These are phyloP conservation scores for Redunca redunca DNA, from an alignment of 2,113 vertebrate species.

Conservation along the genomic window DNA sequence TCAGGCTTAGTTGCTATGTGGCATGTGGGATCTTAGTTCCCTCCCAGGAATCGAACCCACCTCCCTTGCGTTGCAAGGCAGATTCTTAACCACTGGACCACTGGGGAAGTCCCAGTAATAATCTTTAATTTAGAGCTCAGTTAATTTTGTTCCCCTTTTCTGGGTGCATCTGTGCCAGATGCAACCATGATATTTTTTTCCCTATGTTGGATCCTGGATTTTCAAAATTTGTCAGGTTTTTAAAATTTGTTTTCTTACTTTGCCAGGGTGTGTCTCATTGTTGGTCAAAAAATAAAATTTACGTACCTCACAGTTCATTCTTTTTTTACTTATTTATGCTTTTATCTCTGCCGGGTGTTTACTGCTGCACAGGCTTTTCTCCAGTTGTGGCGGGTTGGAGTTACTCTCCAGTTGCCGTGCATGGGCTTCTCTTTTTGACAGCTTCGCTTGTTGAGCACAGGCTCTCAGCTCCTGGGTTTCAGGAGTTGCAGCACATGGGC, in stretches of 20 bases:
- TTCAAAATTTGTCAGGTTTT: background rate
- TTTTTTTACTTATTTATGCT: background rate
- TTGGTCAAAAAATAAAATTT: background rate
- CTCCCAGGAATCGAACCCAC: background rate
- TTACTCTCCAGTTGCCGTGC: background rate
- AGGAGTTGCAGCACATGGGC: background rate
- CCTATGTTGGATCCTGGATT: background rate
- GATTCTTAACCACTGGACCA: background rate
- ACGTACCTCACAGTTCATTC: background rate
- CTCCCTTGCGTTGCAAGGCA: background rate
- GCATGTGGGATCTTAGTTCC: background rate
- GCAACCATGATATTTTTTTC: background rate
- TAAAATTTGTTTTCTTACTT: background rate
- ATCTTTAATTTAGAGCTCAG: background rate
- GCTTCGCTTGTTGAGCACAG: background rate
- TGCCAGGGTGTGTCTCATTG: background rate
- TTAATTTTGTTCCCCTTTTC: background rate
- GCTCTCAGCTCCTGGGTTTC: background rate
- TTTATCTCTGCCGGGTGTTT: background rate
- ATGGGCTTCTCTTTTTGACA: background rate
- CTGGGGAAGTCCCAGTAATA: background rate
- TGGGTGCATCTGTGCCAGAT: background rate
- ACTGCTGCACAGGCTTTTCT: background rate
- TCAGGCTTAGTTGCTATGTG: background rate
- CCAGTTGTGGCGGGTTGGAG: background rate